These are phyloP conservation scores for Agelaius phoeniceus DNA, from an alignment of 2,113 vertebrate species.

Conservation along the genomic window DNA sequence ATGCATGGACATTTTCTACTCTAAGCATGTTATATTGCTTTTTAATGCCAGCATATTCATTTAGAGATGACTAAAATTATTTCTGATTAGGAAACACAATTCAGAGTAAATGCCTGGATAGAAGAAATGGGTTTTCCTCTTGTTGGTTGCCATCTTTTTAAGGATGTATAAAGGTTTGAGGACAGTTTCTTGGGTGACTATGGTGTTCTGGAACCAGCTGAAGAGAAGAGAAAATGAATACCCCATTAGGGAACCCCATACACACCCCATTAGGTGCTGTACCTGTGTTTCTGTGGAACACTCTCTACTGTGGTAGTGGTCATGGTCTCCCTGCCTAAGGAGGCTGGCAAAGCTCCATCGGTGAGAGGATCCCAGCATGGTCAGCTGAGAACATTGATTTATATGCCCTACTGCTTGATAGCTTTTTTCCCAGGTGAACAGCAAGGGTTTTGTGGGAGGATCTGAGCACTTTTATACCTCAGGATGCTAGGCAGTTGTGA, in stretches of 20 bases:
- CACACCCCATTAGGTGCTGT: background rate
- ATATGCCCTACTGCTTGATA: background rate
- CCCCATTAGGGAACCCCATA: background rate
- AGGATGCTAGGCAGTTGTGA: background rate
- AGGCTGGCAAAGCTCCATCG: background rate
- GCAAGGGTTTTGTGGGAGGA: fast-evolving
- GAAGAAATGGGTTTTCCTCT: background rate
- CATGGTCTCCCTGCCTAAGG: background rate
- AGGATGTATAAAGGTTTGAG: background rate
- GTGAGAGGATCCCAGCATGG: background rate
- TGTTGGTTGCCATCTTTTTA: background rate
- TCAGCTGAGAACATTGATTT: background rate
- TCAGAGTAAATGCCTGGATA: background rate
- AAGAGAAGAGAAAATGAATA: background rate
- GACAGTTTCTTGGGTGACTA: background rate
- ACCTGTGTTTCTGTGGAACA: background rate
- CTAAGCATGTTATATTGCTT: background rate
- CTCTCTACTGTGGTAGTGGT: background rate
- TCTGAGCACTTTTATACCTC: background rate
- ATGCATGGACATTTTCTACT: background rate
- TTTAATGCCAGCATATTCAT: background rate
- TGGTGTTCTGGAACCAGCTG: background rate
- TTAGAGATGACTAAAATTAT: background rate
- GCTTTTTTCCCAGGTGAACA: background rate
- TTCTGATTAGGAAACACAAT: background rate